Percentiles rank a stretch among this genome's conserved stretches.
Conservation (phyloP, 1,140 invertebrate genomes). For the Prorops nasuta region DNA sequence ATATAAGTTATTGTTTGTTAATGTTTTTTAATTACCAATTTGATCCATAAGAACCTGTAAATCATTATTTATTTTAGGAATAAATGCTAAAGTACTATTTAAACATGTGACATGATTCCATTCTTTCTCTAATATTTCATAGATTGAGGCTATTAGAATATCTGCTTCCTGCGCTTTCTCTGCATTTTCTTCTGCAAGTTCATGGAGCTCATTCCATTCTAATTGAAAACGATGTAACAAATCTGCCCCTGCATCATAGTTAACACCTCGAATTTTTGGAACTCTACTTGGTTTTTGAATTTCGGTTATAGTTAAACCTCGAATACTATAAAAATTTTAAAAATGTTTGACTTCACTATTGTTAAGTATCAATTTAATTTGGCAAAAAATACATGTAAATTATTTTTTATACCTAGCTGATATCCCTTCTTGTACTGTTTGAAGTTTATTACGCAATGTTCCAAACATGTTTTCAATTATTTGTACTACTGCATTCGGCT, state of each 20-base stretch:
- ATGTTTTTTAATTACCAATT: conserved; percentile 58
- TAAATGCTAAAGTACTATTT: conserved; percentile 55
- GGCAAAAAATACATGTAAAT: conserved; percentile 9
- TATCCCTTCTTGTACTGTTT: conserved; percentile 57
- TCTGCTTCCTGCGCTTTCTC: conserved; percentile 61
- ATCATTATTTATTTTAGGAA: conserved; percentile 62
- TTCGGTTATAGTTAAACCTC: conserved; percentile 41
- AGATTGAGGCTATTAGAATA: conserved; percentile 57
- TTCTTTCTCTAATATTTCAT: conserved; percentile 58
- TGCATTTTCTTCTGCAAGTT: conserved; percentile 64
- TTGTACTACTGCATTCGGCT: no score
- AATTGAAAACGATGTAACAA: conserved; percentile 64
- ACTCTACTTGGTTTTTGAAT: conserved; percentile 38
- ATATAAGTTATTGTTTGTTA: conserved; percentile 1
- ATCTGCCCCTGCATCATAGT: conserved; percentile 61
- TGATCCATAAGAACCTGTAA: conserved; percentile 62
- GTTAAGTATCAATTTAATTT: conserved; percentile 1
- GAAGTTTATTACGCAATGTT: conserved; percentile 53
- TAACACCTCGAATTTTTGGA: conserved; percentile 41
- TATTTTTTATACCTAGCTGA: conserved; percentile 49
- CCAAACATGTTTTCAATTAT: conserved; percentile 56
- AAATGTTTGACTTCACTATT: conserved; percentile 1
- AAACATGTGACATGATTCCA: conserved; percentile 58
- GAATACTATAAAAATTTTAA: conserved; percentile 38
- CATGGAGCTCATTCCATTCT: conserved; percentile 66